Conservation (phyloP, 2,888 invertebrate genomes). For the Morpho deidamia region DNA sequence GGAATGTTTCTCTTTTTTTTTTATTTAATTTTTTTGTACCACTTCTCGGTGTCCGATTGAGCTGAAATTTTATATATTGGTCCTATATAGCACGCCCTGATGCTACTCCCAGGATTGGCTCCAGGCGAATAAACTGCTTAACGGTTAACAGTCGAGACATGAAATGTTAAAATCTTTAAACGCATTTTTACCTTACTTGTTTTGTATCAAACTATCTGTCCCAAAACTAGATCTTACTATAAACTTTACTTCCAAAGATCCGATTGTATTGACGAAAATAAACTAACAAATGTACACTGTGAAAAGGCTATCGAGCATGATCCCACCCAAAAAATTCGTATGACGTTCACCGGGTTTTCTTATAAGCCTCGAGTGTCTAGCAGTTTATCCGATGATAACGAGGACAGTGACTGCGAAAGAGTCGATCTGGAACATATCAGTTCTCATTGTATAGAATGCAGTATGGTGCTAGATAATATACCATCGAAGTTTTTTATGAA, state of each 20-base stretch:
- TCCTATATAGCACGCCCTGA: too few species aligned
- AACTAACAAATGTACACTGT: conserved; percentile 3
- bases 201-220: too few species aligned
- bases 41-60: too few species aligned
- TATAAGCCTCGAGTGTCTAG: conserved; percentile 14
- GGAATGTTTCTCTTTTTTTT: too few species aligned
- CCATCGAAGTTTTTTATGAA: conserved; percentile 1
- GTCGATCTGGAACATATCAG: conserved; percentile 4
- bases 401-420: conserved; percentile 1
- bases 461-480: conserved; percentile 1
- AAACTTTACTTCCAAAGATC: conserved; percentile 9
- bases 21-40: too few species aligned
- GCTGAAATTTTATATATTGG: too few species aligned
- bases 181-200: too few species aligned
- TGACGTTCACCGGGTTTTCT: conserved; percentile 17
- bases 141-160: too few species aligned
- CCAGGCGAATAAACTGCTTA: too few species aligned
- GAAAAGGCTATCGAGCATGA: conserved; percentile 7
- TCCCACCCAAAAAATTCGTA: conserved; percentile 8
- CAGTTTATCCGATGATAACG: conserved; percentile 6
- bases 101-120: too few species aligned
- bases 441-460: background rate
- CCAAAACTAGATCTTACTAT: too few species aligned
- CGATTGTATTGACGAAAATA: background rate
- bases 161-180: too few species aligned